A percentile compares a stretch with the other conserved stretches of the same genome.
Evolutionary conservation across 64 coral and sea anemone species (phyloP).

Genomic region (Orbicella faveolata): DNA sequence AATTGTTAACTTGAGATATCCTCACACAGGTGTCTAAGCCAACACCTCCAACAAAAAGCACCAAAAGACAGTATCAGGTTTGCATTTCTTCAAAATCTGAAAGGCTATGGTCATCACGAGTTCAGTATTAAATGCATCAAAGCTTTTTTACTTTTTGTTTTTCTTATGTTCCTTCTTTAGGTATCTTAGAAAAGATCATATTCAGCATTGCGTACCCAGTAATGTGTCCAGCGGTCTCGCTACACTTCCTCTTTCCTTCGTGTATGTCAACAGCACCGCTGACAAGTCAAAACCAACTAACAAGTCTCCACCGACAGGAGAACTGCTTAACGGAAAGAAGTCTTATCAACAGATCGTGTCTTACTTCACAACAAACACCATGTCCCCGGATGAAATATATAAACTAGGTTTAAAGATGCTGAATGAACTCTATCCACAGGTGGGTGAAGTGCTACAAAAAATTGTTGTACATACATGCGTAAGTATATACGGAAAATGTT

Average conservation of each 20-base stretch:
- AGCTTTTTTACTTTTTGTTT: too few relatives aligned
- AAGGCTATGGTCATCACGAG: too few relatives aligned
- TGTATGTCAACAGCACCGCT: slow-evolving; percentile 78
- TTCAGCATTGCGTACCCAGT: slow-evolving; percentile 58
- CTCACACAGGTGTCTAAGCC: too few relatives aligned
- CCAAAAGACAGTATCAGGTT: too few relatives aligned
- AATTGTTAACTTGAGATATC: too few relatives aligned
- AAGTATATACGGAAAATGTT: too few relatives aligned
- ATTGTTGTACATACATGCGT: too few relatives aligned
- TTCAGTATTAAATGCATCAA: too few relatives aligned
- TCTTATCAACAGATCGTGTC: slow-evolving; percentile 42
- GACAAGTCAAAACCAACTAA: slow-evolving; percentile 56
- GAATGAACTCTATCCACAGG: slow-evolving; percentile 59
- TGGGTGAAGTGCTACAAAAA: not conserved
- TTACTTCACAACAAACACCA: slow-evolving; percentile 56
- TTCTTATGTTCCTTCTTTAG: slow-evolving; percentile 12
- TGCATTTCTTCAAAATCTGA: too few relatives aligned
- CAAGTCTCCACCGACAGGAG: slow-evolving; percentile 62
- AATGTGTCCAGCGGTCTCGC: slow-evolving; percentile 78
- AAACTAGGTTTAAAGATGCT: slow-evolving; percentile 54
- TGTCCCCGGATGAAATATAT: slow-evolving; percentile 50
- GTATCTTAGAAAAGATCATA: slow-evolving; percentile 50
- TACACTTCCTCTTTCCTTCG: slow-evolving; percentile 66
- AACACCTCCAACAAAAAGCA: too few relatives aligned
- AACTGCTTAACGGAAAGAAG: slow-evolving; percentile 71